Percentiles rank a stretch among this genome's conserved stretches.
Evolutionary conservation across 2,888 invertebrate species (phyloP).

Genomic region (Yponomeuta sedellus): DNA sequence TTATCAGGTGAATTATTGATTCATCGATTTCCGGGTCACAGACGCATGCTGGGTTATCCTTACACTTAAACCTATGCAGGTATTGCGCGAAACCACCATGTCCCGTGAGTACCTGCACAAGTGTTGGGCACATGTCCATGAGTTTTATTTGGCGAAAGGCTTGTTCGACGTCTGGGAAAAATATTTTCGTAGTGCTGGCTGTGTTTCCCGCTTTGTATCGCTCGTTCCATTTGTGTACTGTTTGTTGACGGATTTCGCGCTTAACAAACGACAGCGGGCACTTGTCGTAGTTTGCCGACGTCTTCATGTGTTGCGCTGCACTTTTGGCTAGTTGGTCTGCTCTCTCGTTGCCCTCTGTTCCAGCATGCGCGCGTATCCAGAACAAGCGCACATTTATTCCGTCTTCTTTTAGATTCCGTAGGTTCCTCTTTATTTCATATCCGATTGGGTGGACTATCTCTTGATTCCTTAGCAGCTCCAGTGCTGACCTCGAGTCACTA

Average conservation of each 20-base stretch:
- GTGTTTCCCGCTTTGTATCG: conserved; percentile 8
- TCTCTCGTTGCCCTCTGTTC: conserved; percentile 19
- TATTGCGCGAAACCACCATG: conserved; percentile 21
- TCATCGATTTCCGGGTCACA: conserved; percentile 4
- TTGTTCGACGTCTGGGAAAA: conserved; percentile 8
- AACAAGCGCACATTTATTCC: conserved; percentile 6
- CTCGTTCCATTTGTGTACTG: conserved; percentile 14
- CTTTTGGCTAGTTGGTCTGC: conserved; percentile 20
- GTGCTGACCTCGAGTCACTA: no score
- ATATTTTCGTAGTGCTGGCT: conserved; percentile 4
- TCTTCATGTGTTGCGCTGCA: conserved; percentile 15
- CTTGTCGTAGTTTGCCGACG: conserved; percentile 14
- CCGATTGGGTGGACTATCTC: no score
- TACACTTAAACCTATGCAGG: conserved; percentile 20
- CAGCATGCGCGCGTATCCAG: conserved; percentile 20
- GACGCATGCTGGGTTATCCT: conserved; percentile 14
- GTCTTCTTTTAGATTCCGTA: not conserved
- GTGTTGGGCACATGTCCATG: not conserved
- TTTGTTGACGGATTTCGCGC: conserved; percentile 1
- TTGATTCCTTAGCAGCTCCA: no score
- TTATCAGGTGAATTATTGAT: not conserved
- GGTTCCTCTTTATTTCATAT: no score
- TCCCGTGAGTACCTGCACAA: conserved; percentile 18
- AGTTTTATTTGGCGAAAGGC: conserved; percentile 6
- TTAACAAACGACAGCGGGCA: conserved; percentile 15